Base-by-base conservation (phyloP, 2,888 invertebrate species). In the Rotaria macrura region DNA sequence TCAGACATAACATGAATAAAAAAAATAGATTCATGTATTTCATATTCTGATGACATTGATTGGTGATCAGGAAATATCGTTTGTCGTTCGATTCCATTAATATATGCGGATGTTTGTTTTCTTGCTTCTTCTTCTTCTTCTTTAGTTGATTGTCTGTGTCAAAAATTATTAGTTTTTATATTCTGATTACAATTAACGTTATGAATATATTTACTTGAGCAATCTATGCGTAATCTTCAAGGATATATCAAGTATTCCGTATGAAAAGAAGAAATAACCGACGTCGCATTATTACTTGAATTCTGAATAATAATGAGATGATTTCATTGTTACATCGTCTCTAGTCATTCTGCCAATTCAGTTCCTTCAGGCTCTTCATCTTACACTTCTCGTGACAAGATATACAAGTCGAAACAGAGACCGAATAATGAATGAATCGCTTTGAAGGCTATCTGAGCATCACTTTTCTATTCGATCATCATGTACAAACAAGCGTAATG, bases 401-500 rank as follows among this genome's bases (percentile, higher is more conserved):
- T 34, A 65, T 20, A 34, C 17, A 65, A 34, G 34, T 38, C 34
- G 34, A 65, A 25, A 55, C 10, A 65, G 65, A 65, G 14, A 29
- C 34, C 65, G 34, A 65, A 34, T 65, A 65, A 65, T 65, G 65
- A 65, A 34, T 65, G 65, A 65, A 65, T 65, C 38, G 65, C 65
- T 29, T 20, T 34, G 65, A 65, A 65, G 65, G 65, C 65, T 65
- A 34, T 65, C 34, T 65, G 20, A 65, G 65, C 65, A 65, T 65
- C 14, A 65, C 65, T 65, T 65, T 29, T 65, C 20, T 65, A 34
- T 65, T 65, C 65, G 65, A 65, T 65, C 65, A 65, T 65, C 65
- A 65, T 65, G 65, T 65, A 65, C 65, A 65, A 34, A 65, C 65
- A 65, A 65, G 65, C 65, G 65, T 65, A 65, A 65, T 65, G 65